Conservation (phyloP, 2,888 invertebrate genomes). For the Callinectes sapidus region DNA sequence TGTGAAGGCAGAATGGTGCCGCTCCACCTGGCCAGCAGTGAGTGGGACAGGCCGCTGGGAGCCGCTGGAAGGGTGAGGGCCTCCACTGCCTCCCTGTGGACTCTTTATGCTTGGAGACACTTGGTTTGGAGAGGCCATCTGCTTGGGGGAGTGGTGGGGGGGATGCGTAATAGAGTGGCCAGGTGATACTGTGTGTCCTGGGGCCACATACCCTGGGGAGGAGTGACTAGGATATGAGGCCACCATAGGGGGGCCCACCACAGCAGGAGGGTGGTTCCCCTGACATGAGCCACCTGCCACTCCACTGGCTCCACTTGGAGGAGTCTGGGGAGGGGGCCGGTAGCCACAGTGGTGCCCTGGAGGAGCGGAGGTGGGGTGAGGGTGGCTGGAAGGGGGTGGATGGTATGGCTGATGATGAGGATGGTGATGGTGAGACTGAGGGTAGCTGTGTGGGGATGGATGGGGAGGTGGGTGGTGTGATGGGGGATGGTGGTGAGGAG, state of each 20-base stretch:
- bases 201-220: slow-evolving; percentile 57
- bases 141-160: slow-evolving; percentile 63
- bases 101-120: slow-evolving; percentile 56
- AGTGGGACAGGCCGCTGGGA: slow-evolving; percentile 54
- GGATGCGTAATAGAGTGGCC: slow-evolving; percentile 42
- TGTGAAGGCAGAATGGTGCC: slow-evolving; percentile 66
- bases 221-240: slow-evolving; percentile 56
- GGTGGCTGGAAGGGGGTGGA: slow-evolving; percentile 41
- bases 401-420: slow-evolving; percentile 35
- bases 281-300: slow-evolving; percentile 43
- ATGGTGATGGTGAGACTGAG: slow-evolving; percentile 51
- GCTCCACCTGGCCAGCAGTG: slow-evolving; percentile 56
- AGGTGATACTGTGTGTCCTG: slow-evolving; percentile 48
- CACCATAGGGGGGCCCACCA: slow-evolving; percentile 41
- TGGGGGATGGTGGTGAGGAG: slow-evolving; percentile 41
- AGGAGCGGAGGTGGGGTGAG: slow-evolving; percentile 36
- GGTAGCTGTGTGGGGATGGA: slow-evolving; percentile 42
- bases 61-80: slow-evolving; percentile 33
- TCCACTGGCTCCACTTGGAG: slow-evolving; percentile 25
- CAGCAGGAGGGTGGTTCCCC: slow-evolving; percentile 43
- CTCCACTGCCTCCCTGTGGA: slow-evolving; percentile 38
- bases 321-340: slow-evolving; percentile 50
- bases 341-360: slow-evolving; percentile 57
- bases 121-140: slow-evolving; percentile 54
- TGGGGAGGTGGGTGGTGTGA: slow-evolving; percentile 44